A percentile compares a stretch with the other conserved stretches of the same genome.
These are phyloP conservation scores for Meteorus cinctellus DNA, from an alignment of 2,888 invertebrate species.

Conservation along the genomic window DNA sequence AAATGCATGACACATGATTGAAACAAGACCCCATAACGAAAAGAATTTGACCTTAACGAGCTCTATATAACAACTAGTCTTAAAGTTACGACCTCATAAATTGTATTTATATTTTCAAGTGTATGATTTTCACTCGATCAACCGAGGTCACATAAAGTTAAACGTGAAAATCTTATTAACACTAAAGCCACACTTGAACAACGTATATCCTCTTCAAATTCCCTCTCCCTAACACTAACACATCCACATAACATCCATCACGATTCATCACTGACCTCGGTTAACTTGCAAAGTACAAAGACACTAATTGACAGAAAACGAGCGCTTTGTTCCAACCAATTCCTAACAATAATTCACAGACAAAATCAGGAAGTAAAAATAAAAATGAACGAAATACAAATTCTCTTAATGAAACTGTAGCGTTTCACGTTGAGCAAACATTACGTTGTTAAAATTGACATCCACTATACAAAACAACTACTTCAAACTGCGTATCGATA, in stretches of 20 bases:
- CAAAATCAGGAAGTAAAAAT: not conserved
- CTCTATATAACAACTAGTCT: no score
- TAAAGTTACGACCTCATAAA: no score
- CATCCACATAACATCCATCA: not conserved
- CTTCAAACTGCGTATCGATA: not conserved
- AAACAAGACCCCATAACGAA: no score
- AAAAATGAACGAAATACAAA: not conserved
- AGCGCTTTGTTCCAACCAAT: not conserved
- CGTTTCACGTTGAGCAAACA: not conserved
- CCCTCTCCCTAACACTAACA: not conserved
- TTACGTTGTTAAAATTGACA: not conserved
- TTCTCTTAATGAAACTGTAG: not conserved
- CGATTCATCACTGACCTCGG: not conserved
- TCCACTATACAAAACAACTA: not conserved
- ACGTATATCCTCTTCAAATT: not conserved
- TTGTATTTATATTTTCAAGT: no score
- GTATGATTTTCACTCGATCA: not conserved
- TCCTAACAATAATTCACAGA: not conserved
- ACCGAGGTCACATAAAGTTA: not conserved
- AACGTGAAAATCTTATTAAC: not conserved
- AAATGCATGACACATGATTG: no score
- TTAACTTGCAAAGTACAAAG: not conserved
- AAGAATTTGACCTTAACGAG: no score
- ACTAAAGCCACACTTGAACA: not conserved
- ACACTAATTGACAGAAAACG: not conserved